Evolutionary conservation across 53 echinoderm and acorn worm genomes (phyloP).

Genomic region (Zoroaster sp.): DNA sequence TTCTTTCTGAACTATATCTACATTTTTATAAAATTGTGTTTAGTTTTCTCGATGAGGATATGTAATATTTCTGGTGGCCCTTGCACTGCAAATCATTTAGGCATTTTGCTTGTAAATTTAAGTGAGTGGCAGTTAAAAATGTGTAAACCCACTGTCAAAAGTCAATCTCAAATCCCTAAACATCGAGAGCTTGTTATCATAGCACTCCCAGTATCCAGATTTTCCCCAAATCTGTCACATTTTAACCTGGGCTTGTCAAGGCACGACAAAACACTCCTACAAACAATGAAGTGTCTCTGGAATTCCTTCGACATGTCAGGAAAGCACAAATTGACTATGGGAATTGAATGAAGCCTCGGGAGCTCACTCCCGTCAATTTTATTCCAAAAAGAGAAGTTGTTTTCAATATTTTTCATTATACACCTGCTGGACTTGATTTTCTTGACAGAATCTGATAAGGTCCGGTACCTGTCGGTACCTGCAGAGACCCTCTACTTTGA

Average conservation of each 20-base stretch:
- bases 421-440: neutral
- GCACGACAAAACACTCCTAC: conserved; percentile 39
- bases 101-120: neutral
- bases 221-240: conserved; percentile 33
- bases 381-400: neutral
- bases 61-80: neutral
- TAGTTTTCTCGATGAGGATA: neutral
- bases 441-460: neutral
- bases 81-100: neutral
- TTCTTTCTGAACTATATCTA: too few species aligned
- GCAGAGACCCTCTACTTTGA: too few species aligned
- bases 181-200: conserved; percentile 4
- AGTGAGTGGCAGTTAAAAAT: neutral
- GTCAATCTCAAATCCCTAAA: conserved; percentile 15
- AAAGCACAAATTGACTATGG: neutral
- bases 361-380: neutral
- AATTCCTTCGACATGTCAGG: neutral
- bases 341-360: conserved; percentile 12
- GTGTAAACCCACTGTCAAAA: neutral
- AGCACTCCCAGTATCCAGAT: conserved; percentile 1
- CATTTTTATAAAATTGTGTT: neutral
- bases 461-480: too few species aligned
- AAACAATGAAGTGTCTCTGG: conserved; percentile 6
- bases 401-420: neutral
- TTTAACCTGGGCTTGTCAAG: conserved; percentile 42